phyloP scores from a whole-genome alignment of 2,113 vertebrate genomes.

The Probosciger aterrimus region DNA sequence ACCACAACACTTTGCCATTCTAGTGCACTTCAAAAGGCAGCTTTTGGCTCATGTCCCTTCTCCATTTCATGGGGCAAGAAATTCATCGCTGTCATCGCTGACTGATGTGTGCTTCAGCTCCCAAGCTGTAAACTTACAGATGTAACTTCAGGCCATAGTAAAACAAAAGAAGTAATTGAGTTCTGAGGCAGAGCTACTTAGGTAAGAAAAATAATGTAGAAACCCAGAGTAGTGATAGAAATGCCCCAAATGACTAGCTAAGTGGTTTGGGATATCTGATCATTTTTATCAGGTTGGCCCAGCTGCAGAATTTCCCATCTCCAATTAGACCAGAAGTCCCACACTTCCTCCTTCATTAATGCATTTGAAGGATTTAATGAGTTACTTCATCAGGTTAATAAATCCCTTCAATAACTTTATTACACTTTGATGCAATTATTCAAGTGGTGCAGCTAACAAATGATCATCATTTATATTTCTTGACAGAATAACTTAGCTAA shows the following conservation, averaged over 20 bases:
- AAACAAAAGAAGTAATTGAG: background rate
- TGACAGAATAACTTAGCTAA: conserved; percentile 21
- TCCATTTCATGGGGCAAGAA: background rate
- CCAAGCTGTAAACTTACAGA: background rate
- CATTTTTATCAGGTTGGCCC: conserved; percentile 10
- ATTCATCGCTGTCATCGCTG: background rate
- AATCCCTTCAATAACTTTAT: conserved; percentile 55
- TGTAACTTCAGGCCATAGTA: background rate
- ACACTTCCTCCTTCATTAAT: conserved; percentile 28
- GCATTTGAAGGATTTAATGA: conserved; percentile 46
- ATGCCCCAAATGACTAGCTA: background rate
- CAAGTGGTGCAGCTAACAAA: conserved; percentile 34
- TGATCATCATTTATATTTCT: conserved; percentile 30
- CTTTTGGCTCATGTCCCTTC: background rate
- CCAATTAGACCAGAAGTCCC: background rate
- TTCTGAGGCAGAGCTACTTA: background rate
- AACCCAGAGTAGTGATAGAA: background rate
- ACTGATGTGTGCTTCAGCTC: background rate
- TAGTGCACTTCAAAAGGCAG: background rate
- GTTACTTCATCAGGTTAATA: conserved; percentile 58
- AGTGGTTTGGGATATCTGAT: background rate
- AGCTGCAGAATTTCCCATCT: background rate
- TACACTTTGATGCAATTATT: conserved; percentile 19
- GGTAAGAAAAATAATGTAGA: background rate
- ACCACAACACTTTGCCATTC: background rate